A percentile compares a stretch with the other conserved stretches of the same genome.
Evolutionary conservation across 2,888 invertebrate genomes (phyloP).

Genomic region (Drosophila anomalata): DNA sequence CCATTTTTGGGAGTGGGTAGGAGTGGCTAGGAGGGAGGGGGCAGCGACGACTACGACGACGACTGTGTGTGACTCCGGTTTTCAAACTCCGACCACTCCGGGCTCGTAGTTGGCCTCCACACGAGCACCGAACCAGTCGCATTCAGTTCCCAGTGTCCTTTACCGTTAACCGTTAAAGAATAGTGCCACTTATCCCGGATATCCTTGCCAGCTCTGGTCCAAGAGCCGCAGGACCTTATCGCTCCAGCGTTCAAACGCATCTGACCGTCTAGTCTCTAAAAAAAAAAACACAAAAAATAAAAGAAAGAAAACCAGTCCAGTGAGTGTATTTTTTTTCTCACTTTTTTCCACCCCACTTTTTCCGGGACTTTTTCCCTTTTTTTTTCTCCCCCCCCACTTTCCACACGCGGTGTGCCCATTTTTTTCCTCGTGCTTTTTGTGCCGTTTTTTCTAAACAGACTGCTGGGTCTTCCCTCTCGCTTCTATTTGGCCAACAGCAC

Average conservation of each 20-base stretch:
- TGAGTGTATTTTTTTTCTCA: constrained; percentile 28
- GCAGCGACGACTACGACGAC: neutral
- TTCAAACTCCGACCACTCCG: constrained; percentile 14
- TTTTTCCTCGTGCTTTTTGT: constrained; percentile 67
- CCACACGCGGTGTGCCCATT: constrained; percentile 12
- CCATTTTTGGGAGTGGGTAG: constrained; percentile 28
- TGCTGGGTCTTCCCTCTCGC: constrained; percentile 3
- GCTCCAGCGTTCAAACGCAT: constrained; percentile 22
- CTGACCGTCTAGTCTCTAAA: constrained; percentile 28
- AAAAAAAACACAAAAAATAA: neutral
- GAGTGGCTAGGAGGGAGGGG: neutral
- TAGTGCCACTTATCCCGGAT: neutral
- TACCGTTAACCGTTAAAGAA: neutral
- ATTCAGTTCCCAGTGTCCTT: constrained; percentile 38
- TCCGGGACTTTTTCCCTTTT: constrained; percentile 5
- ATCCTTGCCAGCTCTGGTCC: neutral
- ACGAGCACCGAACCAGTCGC: constrained; percentile 71
- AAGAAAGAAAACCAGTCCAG: neutral
- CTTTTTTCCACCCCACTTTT: neutral
- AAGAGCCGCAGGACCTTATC: constrained; percentile 22
- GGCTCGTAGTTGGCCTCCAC: constrained; percentile 63
- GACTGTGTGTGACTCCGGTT: constrained; percentile 15
- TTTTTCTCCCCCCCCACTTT: constrained; percentile 19
- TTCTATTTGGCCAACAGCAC: constrained; percentile 4
- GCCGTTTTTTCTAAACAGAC: constrained; percentile 74